Percentiles rank a stretch among this genome's conserved stretches.
These are phyloP conservation scores for Hypothenemus hampei DNA, from an alignment of 1,140 invertebrate genomes.

Conservation along the genomic window DNA sequence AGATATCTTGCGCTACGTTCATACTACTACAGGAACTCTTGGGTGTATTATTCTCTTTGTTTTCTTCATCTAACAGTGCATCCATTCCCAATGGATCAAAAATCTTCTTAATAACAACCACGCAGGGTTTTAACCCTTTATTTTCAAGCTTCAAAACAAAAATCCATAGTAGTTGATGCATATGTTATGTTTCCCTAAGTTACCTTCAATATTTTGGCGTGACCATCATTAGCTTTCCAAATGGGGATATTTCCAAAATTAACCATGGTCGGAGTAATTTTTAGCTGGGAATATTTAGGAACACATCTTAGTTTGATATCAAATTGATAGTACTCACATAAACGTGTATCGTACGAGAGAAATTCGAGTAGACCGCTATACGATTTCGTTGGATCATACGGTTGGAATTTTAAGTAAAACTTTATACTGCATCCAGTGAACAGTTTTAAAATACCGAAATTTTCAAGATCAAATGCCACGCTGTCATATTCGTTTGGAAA, in stretches of 20 bases:
- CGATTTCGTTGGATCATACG: conserved; percentile 2
- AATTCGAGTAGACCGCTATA: conserved; percentile 18
- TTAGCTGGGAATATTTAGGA: conserved; percentile 18
- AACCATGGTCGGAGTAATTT: conserved; percentile 12
- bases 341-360: conserved; percentile 16
- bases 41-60: background rate
- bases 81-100: conserved; percentile 14
- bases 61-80: background rate
- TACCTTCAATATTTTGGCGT: conserved; percentile 22
- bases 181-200: background rate
- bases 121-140: conserved; percentile 22
- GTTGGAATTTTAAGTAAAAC: conserved; percentile 20
- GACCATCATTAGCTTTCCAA: conserved; percentile 19
- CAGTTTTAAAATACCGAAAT: conserved; percentile 23
- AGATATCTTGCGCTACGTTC: background rate
- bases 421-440: conserved; percentile 10
- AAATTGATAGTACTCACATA: conserved; percentile 20
- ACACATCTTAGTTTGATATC: conserved; percentile 16
- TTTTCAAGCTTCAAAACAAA: conserved; percentile 14
- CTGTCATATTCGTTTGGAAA: conserved; percentile 15
- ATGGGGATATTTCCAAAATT: conserved; percentile 29
- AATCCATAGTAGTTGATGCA: background rate
- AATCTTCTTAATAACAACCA: conserved; percentile 19
- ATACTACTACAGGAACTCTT: background rate
- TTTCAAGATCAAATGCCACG: conserved; percentile 20